phyloP scores from a whole-genome alignment of 2,888 invertebrate genomes.

The Dicyrtomina minuta region DNA sequence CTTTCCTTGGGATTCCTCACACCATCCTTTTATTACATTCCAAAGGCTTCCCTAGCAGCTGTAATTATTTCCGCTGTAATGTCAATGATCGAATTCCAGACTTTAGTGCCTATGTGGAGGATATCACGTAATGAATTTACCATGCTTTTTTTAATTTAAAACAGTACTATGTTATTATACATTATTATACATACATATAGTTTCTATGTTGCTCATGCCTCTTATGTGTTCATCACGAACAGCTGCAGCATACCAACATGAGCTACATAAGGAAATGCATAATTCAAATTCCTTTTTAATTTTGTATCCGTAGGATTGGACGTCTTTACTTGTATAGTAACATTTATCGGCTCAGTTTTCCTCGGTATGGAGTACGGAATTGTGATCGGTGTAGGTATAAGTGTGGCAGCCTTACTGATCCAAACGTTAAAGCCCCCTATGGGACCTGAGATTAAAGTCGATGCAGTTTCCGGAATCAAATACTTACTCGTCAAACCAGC shows the following conservation, averaged over 20 bases:
- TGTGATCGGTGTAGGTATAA: constrained; percentile 66
- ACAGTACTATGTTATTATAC: too few species aligned
- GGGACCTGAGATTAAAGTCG: constrained; percentile 13
- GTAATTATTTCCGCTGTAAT: constrained; percentile 87
- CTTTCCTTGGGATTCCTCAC: constrained; percentile 82
- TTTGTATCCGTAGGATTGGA: constrained; percentile 64
- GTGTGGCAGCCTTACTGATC: constrained; percentile 65
- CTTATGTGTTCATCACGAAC: too few species aligned
- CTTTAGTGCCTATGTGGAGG: constrained; percentile 47
- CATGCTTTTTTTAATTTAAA: too few species aligned
- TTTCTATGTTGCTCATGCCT: too few species aligned
- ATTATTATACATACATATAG: too few species aligned
- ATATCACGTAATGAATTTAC: constrained; percentile 43
- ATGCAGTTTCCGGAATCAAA: constrained; percentile 24
- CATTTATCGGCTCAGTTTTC: constrained; percentile 68
- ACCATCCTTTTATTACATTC: constrained; percentile 85
- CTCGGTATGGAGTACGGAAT: constrained; percentile 72
- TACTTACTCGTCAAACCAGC: constrained; percentile 44
- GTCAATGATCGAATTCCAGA: constrained; percentile 79
- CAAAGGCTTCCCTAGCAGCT: constrained; percentile 83
- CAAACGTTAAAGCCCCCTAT: constrained; percentile 64
- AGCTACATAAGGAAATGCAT: too few species aligned
- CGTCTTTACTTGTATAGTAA: constrained; percentile 66
- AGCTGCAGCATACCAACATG: too few species aligned
- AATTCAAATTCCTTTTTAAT: neutral